phyloP scores from a whole-genome alignment of 2,888 invertebrate genomes.

The Amiota mariae region DNA sequence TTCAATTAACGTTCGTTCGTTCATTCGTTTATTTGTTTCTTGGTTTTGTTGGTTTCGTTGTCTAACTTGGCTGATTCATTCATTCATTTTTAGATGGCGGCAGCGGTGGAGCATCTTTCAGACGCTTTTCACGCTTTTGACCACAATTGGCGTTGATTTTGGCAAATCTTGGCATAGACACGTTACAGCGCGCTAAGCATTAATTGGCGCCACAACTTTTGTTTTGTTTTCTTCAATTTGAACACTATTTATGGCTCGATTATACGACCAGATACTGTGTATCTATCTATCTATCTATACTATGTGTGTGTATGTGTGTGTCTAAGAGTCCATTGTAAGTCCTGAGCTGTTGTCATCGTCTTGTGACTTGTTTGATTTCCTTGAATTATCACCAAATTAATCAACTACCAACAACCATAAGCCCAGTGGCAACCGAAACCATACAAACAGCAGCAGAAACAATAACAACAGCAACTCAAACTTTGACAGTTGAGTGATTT shows the following conservation, averaged over 20 bases:
- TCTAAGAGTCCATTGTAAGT: background rate
- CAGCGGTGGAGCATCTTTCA: constrained; percentile 12
- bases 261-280: constrained; percentile 12
- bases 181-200: constrained; percentile 5
- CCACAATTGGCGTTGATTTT: constrained; percentile 22
- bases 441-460: background rate
- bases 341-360: constrained; percentile 2
- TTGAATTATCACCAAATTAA: constrained; percentile 29
- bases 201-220: constrained; percentile 24
- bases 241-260: background rate
- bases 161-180: constrained; percentile 16
- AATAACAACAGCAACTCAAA: background rate
- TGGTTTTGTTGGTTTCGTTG: too few relatives aligned
- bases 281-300: too few relatives aligned
- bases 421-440: background rate
- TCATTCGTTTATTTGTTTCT: background rate
- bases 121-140: constrained; percentile 26
- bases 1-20: constrained; percentile 20
- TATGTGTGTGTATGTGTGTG: too few relatives aligned
- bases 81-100: background rate
- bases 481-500: constrained; percentile 64
- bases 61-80: too few relatives aligned
- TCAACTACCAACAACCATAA: background rate
- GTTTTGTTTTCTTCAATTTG: background rate
- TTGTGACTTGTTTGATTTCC: constrained; percentile 20